These are phyloP conservation scores for Australoheros scitulus DNA, from an alignment of 2,113 vertebrate genomes.

Conservation along the genomic window DNA sequence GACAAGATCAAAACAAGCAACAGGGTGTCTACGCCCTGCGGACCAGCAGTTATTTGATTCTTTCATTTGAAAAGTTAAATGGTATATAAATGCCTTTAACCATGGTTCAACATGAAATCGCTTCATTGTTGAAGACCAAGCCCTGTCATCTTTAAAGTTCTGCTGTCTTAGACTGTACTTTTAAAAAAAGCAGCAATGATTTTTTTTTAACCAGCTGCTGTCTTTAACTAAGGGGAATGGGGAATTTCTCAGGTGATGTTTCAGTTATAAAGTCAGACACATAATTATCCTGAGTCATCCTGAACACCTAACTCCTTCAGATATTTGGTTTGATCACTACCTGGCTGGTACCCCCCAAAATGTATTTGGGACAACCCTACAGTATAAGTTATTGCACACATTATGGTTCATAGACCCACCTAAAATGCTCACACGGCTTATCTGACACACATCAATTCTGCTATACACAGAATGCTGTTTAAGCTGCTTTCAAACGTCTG, in stretches of 20 bases:
- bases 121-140: too few species aligned
- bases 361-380: not conserved
- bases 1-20: not conserved
- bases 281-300: too few species aligned
- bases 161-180: not conserved
- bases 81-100: too few species aligned
- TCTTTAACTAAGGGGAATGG: not conserved
- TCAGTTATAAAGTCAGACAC: too few species aligned
- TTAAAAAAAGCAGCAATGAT: too few species aligned
- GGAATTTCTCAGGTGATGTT: too few species aligned
- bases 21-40: not conserved
- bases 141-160: too few species aligned
- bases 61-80: not conserved
- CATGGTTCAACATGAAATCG: too few species aligned
- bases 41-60: not conserved
- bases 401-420: not conserved
- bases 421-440: not conserved
- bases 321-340: not conserved
- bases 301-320: not conserved
- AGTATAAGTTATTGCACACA: not conserved
- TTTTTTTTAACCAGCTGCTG: not conserved
- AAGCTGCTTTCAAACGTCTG: not conserved
- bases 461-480: not conserved
- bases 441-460: not conserved
- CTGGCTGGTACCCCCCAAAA: not conserved